Percentiles rank a stretch among this genome's conserved stretches.
Conservation (phyloP, 2,888 invertebrate genomes). For the Steinernema carpocapsae region DNA sequence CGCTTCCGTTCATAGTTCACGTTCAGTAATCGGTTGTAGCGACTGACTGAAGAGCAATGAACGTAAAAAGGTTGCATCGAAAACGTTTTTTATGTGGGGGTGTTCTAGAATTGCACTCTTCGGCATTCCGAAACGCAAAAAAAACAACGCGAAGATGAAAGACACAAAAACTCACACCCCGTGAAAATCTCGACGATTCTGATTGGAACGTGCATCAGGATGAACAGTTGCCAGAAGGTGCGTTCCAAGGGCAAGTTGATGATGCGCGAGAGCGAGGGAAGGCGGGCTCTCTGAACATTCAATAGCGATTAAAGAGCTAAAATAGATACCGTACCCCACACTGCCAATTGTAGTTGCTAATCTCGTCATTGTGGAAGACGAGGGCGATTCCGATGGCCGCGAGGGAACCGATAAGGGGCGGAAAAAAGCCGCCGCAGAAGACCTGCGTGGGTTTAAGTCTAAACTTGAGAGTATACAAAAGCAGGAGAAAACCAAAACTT, state of each 20-base stretch:
- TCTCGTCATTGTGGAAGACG: slow-evolving; percentile 67
- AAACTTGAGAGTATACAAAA: not conserved
- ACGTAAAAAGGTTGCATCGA: not conserved
- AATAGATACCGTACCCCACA: slow-evolving; percentile 58
- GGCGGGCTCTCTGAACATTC: slow-evolving; percentile 59
- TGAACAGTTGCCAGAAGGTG: slow-evolving; percentile 67
- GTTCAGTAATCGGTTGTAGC: slow-evolving; percentile 65
- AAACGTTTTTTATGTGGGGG: not conserved
- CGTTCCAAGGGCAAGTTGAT: slow-evolving; percentile 67
- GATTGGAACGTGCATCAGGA: slow-evolving; percentile 67
- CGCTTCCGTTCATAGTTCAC: slow-evolving; percentile 61
- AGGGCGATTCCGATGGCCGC: slow-evolving; percentile 64
- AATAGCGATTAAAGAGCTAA: not conserved
- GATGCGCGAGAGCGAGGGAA: slow-evolving; percentile 67
- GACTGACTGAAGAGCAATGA: slow-evolving; percentile 54
- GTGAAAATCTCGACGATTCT: slow-evolving; percentile 63
- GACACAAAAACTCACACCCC: slow-evolving; percentile 58
- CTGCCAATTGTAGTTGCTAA: slow-evolving; percentile 68
- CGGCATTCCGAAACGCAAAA: too few relatives aligned
- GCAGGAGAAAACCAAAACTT: not conserved
- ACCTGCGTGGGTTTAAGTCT: slow-evolving; percentile 58
- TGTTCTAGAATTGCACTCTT: too few relatives aligned
- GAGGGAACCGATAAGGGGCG: slow-evolving; percentile 65
- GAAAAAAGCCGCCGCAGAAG: slow-evolving; percentile 65
- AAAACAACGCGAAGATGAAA: too few relatives aligned